phyloP scores from a whole-genome alignment of 2,888 invertebrate species.

The Slavum lentiscoides region DNA sequence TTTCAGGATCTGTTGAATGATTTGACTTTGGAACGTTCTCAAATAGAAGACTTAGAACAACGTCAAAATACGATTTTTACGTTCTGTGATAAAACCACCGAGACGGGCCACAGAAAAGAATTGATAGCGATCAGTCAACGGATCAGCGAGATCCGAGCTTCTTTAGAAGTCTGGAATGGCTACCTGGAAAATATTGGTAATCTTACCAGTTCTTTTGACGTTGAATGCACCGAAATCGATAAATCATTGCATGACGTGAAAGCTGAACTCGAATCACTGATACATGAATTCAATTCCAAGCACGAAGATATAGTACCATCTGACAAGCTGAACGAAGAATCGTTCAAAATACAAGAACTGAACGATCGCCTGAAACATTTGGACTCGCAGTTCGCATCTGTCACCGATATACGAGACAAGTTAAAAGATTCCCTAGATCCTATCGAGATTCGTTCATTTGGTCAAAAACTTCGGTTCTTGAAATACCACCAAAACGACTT shows the following conservation, averaged over 20 bases:
- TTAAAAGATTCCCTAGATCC: slow-evolving; percentile 83
- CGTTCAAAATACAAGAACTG: slow-evolving; percentile 25
- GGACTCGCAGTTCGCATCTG: neutral
- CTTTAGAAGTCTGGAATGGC: slow-evolving; percentile 44
- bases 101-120: slow-evolving; percentile 39
- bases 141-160: slow-evolving; percentile 35
- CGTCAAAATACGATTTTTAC: slow-evolving; percentile 33
- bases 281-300: slow-evolving; percentile 14
- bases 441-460: slow-evolving; percentile 77
- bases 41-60: slow-evolving; percentile 36
- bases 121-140: slow-evolving; percentile 45
- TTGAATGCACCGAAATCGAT: slow-evolving; percentile 8
- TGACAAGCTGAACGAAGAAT: slow-evolving; percentile 13
- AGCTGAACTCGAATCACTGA: slow-evolving; percentile 1
- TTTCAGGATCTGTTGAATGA: slow-evolving; percentile 29
- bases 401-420: slow-evolving; percentile 75
- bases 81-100: slow-evolving; percentile 30
- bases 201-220: slow-evolving; percentile 1
- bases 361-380: slow-evolving; percentile 18
- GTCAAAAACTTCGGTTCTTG: slow-evolving; percentile 76
- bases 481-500: slow-evolving; percentile 80
- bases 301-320: slow-evolving; percentile 37
- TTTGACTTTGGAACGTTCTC: slow-evolving; percentile 2
- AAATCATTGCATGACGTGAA: slow-evolving; percentile 27
- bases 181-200: slow-evolving; percentile 42